Percentiles rank a stretch among this genome's conserved stretches.
These are phyloP conservation scores for Leptopilina syphax DNA, from an alignment of 2,888 invertebrate genomes.

Conservation along the genomic window DNA sequence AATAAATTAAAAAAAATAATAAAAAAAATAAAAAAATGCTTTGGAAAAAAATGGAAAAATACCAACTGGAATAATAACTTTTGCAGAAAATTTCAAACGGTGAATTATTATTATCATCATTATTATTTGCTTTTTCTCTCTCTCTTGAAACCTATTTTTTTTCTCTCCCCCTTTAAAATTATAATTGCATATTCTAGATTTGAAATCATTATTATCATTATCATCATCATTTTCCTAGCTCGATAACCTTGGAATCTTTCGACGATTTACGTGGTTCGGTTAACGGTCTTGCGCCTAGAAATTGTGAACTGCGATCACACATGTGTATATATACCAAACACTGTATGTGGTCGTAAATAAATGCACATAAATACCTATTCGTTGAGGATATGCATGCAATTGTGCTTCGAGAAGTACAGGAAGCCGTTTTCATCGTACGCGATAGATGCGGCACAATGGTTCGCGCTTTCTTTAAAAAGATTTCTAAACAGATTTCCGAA, in stretches of 20 bases:
- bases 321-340: not conserved
- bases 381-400: conserved; percentile 23
- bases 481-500: conserved; percentile 65
- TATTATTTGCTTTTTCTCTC: too few relatives aligned
- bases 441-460: conserved; percentile 57
- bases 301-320: not conserved
- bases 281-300: conserved; percentile 31
- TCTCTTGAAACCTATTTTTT: not conserved
- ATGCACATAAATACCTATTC: not conserved
- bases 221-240: not conserved
- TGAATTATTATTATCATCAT: not conserved
- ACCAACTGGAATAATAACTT: not conserved
- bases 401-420: conserved; percentile 42
- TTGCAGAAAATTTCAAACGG: not conserved
- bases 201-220: not conserved
- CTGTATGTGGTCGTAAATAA: conserved; percentile 17
- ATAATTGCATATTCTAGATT: not conserved
- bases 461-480: conserved; percentile 62
- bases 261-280: conserved; percentile 6
- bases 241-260: conserved; percentile 21
- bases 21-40: too few relatives aligned
- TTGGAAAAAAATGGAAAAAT: not conserved
- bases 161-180: not conserved
- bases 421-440: conserved; percentile 50
- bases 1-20: too few relatives aligned